A percentile compares a stretch with the other conserved stretches of the same genome.
These are phyloP conservation scores for Encarsia formosa DNA, from an alignment of 2,888 invertebrate genomes.

Conservation along the genomic window DNA sequence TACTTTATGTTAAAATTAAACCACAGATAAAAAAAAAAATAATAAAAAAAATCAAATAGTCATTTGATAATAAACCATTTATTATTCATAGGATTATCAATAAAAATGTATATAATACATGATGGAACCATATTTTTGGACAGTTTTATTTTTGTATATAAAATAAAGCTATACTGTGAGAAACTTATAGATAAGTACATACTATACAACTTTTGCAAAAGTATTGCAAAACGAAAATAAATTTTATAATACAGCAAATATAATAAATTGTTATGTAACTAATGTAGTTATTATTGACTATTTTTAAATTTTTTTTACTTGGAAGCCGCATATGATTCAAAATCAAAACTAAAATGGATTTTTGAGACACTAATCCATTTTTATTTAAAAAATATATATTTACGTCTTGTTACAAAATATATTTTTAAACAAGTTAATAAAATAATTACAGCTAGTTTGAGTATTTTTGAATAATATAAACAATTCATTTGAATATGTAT, in stretches of 20 bases:
- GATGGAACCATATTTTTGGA: constrained; percentile 6
- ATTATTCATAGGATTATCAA: too few species aligned
- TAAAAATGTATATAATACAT: constrained; percentile 20
- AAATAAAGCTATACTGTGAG: not conserved
- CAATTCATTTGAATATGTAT: not conserved
- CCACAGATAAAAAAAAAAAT: too few species aligned
- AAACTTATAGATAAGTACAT: constrained; percentile 23
- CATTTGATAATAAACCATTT: too few species aligned
- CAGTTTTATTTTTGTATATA: constrained; percentile 14
- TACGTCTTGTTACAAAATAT: not conserved
- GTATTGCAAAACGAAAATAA: not conserved
- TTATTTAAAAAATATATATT: not conserved
- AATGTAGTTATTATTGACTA: not conserved
- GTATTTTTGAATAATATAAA: too few species aligned
- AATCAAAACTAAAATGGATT: too few species aligned
- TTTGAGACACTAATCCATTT: not conserved
- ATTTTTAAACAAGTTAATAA: not conserved
- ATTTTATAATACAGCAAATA: not conserved
- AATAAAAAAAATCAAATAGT: too few species aligned
- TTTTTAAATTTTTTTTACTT: constrained; percentile 6
- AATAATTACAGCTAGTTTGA: not conserved
- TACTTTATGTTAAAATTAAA: too few species aligned
- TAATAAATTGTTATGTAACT: not conserved
- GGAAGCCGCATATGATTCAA: too few species aligned
- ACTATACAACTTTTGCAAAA: constrained; percentile 27